phyloP scores from a whole-genome alignment of 2,113 vertebrate species.

The Sinocyclocheilus anophthalmus region DNA sequence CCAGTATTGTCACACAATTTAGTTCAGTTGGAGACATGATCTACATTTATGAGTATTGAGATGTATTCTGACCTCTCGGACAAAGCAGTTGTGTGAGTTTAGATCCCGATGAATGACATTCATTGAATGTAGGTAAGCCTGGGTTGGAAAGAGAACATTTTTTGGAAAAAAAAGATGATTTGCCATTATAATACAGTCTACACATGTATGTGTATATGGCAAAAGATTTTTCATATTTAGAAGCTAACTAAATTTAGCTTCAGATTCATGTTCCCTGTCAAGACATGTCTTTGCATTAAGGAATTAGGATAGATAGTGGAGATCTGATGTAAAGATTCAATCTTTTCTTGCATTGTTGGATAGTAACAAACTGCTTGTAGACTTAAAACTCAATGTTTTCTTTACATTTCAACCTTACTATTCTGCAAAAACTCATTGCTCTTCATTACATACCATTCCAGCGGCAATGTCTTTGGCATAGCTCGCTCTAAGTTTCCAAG shows the following conservation, averaged over 20 bases:
- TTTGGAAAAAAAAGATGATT: too few species aligned
- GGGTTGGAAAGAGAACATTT: constrained; percentile 38
- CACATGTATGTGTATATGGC: not conserved
- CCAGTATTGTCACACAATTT: constrained; percentile 7
- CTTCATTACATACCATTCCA: constrained; percentile 83
- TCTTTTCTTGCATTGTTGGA: constrained; percentile 1
- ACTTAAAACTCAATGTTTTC: too few species aligned
- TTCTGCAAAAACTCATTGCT: not conserved
- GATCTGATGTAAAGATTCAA: too few species aligned
- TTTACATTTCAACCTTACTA: too few species aligned
- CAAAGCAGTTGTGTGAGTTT: constrained; percentile 96
- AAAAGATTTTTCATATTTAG: not conserved
- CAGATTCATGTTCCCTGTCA: not conserved
- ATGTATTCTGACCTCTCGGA: constrained; percentile 82
- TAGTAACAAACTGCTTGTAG: too few species aligned
- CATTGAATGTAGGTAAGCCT: constrained; percentile 96
- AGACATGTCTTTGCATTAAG: not conserved
- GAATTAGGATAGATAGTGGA: not conserved
- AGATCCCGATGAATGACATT: constrained; percentile 97
- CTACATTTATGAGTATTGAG: not conserved
- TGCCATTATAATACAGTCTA: too few species aligned
- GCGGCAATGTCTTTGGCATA: constrained; percentile 93
- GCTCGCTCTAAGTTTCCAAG: constrained; percentile 89
- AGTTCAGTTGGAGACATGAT: not conserved
- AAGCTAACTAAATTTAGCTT: not conserved